Conservation (phyloP, 2,797 vertebrate genomes). For the Tamandua tetradactyla region DNA sequence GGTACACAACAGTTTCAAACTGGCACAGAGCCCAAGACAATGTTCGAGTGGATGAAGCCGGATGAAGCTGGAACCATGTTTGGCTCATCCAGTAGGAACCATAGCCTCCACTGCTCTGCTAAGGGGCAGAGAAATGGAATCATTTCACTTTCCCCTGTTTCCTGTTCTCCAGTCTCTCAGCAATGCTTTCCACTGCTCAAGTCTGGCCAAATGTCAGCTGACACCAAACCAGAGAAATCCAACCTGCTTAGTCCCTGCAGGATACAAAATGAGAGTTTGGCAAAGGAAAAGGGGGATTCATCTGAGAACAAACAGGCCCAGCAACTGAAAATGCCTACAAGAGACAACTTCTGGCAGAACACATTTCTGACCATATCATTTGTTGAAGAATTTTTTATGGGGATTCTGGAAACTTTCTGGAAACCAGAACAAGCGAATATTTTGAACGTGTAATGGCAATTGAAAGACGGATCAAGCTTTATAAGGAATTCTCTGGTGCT, state of each 20-base stretch:
- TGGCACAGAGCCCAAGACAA: fast-evolving
- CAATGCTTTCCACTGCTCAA: not conserved
- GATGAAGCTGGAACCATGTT: not conserved
- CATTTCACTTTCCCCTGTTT: not conserved
- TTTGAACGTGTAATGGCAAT: not conserved
- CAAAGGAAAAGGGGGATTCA: fast-evolving
- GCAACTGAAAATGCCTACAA: not conserved
- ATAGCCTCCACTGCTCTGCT: not conserved
- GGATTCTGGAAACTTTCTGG: not conserved
- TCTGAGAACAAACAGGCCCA: not conserved
- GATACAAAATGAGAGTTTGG: not conserved
- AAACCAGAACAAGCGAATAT: not conserved
- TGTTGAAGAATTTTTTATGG: not conserved
- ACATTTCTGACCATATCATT: not conserved
- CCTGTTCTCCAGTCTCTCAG: not conserved
- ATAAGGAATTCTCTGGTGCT: not conserved
- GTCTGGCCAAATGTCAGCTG: not conserved
- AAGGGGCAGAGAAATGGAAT: not conserved
- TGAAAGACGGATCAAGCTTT: not conserved
- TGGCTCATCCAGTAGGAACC: not conserved
- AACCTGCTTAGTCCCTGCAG: fast-evolving
- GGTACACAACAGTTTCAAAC: too few relatives aligned
- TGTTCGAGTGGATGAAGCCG: not conserved
- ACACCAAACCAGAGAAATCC: not conserved
- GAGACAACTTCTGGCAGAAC: not conserved